Evolutionary conservation across 2,888 invertebrate genomes (phyloP).

Genomic region (Dysmachus trigonus): DNA sequence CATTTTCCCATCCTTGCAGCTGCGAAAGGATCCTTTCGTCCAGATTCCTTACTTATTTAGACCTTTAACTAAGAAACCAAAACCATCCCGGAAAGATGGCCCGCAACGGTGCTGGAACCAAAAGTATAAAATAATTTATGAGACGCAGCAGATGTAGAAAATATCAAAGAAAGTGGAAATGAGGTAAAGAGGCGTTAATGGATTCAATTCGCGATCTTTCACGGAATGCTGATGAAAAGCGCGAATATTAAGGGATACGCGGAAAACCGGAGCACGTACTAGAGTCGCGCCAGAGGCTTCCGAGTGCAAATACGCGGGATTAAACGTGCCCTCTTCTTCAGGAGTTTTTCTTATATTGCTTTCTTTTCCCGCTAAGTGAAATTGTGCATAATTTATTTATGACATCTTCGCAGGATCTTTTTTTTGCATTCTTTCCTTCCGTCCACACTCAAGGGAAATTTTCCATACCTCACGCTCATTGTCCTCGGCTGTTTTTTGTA

Average conservation of each 20-base stretch:
- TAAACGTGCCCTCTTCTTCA: not conserved
- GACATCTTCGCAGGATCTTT: not conserved
- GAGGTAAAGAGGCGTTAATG: slow-evolving; percentile 30
- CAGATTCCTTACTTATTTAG: too few species aligned
- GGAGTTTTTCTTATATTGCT: not conserved
- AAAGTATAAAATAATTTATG: slow-evolving; percentile 33
- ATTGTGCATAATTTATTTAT: slow-evolving; percentile 25
- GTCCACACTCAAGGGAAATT: not conserved
- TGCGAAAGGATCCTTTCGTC: not conserved
- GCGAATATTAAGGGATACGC: not conserved
- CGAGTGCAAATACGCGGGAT: slow-evolving; percentile 10
- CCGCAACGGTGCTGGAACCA: not conserved
- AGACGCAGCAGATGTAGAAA: slow-evolving; percentile 28
- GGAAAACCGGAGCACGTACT: not conserved
- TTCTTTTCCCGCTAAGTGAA: slow-evolving; percentile 1
- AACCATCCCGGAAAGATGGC: not conserved
- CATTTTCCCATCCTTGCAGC: not conserved
- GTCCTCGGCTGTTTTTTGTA: not conserved
- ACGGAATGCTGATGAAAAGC: slow-evolving; percentile 25
- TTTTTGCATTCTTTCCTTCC: slow-evolving; percentile 7
- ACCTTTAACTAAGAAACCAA: not conserved
- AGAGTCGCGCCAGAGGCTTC: not conserved
- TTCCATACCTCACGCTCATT: not conserved
- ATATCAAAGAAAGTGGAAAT: slow-evolving; percentile 29
- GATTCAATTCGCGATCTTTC: slow-evolving; percentile 34